Conservation (phyloP, 2,113 vertebrate genomes). For the Malaclemys terrapin region DNA sequence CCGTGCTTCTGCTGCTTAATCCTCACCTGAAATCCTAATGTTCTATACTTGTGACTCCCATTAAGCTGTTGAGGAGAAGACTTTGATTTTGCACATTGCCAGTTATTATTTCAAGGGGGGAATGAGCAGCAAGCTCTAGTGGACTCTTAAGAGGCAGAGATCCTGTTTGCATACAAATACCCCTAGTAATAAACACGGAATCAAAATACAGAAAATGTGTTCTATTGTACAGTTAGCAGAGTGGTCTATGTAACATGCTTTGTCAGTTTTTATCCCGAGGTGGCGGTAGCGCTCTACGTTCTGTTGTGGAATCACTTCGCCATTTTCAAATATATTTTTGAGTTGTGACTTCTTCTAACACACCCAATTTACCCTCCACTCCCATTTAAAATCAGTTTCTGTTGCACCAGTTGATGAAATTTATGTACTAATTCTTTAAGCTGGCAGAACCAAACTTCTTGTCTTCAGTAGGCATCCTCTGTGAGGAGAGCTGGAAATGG, state of each 20-base stretch:
- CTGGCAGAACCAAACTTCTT: not conserved
- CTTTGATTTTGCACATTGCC: not conserved
- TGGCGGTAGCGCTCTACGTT: not conserved
- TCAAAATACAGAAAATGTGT: not conserved
- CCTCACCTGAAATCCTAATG: not conserved
- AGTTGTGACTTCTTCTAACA: not conserved
- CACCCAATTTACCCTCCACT: not conserved
- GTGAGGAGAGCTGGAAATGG: not conserved
- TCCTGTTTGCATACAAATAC: not conserved
- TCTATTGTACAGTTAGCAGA: not conserved
- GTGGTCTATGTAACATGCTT: no score
- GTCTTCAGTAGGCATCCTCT: not conserved
- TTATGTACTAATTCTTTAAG: not conserved
- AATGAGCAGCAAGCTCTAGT: not conserved
- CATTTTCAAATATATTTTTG: not conserved
- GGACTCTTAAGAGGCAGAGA: not conserved
- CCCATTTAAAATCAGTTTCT: not conserved
- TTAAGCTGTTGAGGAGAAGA: not conserved
- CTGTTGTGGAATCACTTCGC: not conserved
- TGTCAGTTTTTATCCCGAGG: not conserved
- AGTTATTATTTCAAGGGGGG: not conserved
- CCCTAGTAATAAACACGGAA: not conserved
- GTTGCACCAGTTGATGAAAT: not conserved
- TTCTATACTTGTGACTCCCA: not conserved
- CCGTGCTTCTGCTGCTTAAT: not conserved